Evolutionary conservation across 2,888 invertebrate genomes (phyloP), one percentile per base, ranked within the genome.

Genomic region (Agrenia bidenticulata): DNA sequence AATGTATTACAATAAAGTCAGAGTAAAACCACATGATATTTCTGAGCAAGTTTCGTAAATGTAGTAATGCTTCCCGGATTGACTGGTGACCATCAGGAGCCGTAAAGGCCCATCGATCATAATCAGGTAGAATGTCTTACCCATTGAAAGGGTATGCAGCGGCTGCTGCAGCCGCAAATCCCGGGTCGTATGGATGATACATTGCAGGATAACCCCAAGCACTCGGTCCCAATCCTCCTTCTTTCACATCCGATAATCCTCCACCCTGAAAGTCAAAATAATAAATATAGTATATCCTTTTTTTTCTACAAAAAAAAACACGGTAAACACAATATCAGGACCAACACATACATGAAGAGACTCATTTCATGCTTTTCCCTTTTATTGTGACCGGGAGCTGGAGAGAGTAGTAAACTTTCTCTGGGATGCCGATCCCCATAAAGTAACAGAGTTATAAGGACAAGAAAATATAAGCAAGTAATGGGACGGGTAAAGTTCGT

Each of bases 151-250:
- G 92, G 84, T 95, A 94, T 66, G 92, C 90, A 49, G 77, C 77
- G 67, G 92, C 89, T 15, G 79, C 77, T 57, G 74, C 72, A 19
- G 76, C 74, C 53, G 73, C 72, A 70, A 74, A 74, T 53, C 72
- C 66, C 2, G 80, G 79, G 79, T 95, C 94, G 82, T 94, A 94
- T 59, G 94, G 93, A 82, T 94, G 94, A 82, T 94, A 94, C 73
- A 93, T 90, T 50, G 92, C 88, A 63, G 92, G 90, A 81, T 93
- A 93, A 75, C 92, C 92, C 93, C 93, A 93, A 66, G 89, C 87
- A 66, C 91, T 89, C 63, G 88, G 90, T 73, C 89, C 88, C 66
- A 71, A 65, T 60, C 73, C 75, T 39, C 88, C 88, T 58, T 90
- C 89, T 73, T 73, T 75, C 73, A 67, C 69, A 61, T 73, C 74